These are phyloP conservation scores for Sceloporus undulatus DNA, from an alignment of 2,113 vertebrate genomes.

Conservation along the genomic window DNA sequence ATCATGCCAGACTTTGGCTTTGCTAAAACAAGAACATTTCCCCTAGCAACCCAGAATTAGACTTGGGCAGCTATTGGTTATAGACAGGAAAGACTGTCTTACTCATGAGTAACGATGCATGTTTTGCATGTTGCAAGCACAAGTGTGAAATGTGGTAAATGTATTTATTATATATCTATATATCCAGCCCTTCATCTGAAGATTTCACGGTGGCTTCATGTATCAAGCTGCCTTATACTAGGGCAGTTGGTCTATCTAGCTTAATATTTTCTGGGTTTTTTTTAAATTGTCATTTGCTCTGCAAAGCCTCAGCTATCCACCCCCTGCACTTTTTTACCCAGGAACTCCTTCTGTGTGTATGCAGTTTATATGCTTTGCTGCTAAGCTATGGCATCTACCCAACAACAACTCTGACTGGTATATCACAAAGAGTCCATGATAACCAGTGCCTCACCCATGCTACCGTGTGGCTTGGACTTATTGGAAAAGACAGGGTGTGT, in stretches of 20 bases:
- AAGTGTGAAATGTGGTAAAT: background rate
- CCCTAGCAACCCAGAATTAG: background rate
- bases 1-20: background rate
- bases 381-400: too few relatives aligned
- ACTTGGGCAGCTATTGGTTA: background rate
- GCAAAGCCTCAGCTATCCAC: background rate
- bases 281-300: background rate
- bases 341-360: background rate
- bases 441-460: background rate
- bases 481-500: too few relatives aligned
- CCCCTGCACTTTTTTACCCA: background rate
- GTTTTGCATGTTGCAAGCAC: background rate
- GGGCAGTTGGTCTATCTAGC: background rate
- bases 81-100: background rate
- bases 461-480: background rate
- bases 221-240: background rate
- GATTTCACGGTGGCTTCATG: too few relatives aligned
- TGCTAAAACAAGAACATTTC: background rate
- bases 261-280: background rate
- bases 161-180: too few relatives aligned
- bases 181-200: too few relatives aligned
- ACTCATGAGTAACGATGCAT: background rate
- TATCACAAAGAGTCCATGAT: background rate
- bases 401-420: background rate
- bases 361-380: background rate